phyloP scores from a whole-genome alignment of 2,797 vertebrate species.

The Acrossocheilus wenchowensis region DNA sequence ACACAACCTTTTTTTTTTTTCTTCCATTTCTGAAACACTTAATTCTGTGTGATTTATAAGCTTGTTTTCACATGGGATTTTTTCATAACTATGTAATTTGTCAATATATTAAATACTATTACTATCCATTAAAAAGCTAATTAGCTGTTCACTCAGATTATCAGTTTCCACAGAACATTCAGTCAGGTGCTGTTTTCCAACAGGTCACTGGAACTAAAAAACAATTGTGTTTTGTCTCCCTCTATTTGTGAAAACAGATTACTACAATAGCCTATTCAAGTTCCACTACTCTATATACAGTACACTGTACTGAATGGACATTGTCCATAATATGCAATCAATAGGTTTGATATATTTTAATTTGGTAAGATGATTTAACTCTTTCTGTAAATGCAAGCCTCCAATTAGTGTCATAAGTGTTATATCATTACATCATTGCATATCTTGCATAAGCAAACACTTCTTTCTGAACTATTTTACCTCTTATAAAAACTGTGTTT shows the following conservation, averaged over 20 bases:
- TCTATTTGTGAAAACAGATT: slow-evolving; percentile 8
- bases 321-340: no score
- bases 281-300: background rate
- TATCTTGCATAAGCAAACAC: no score
- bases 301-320: background rate
- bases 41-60: no score
- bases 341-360: background rate
- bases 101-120: background rate
- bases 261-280: background rate
- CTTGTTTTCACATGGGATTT: no score
- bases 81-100: background rate
- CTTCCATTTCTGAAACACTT: no score
- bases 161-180: background rate
- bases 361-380: background rate
- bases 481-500: no score
- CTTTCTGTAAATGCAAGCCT: no score
- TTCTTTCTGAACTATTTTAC: no score
- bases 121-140: background rate
- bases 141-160: background rate
- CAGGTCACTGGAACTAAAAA: background rate
- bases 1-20: no score
- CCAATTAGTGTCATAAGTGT: background rate
- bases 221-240: slow-evolving; percentile 25
- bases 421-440: no score
- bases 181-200: background rate